These are phyloP conservation scores for Bovichtus variegatus DNA, from an alignment of 2,797 vertebrate genomes.

Conservation along the genomic window DNA sequence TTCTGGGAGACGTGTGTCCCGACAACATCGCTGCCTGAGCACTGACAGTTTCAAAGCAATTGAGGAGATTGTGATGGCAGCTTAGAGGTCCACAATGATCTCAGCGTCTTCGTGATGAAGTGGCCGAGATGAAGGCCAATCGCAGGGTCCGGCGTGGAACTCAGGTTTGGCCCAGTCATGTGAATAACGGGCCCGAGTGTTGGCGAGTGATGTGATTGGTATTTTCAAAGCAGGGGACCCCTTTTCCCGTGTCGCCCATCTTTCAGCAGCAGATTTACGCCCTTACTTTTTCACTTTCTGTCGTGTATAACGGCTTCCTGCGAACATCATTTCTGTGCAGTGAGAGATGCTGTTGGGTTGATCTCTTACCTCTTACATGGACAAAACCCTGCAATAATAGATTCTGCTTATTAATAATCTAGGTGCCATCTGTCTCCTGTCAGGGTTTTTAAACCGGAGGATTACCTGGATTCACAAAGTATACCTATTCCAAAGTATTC, in stretches of 20 bases:
- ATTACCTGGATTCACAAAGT: conserved; percentile 39
- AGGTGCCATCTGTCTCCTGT: conserved; percentile 42
- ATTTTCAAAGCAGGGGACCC: conserved; percentile 32
- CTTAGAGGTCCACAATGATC: conserved; percentile 56
- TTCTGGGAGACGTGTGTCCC: conserved; percentile 63
- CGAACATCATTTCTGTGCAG: not conserved
- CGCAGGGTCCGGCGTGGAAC: conserved; percentile 39
- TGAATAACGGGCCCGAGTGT: conserved; percentile 47
- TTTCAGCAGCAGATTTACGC: conserved; percentile 56
- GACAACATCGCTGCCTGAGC: conserved; percentile 48
- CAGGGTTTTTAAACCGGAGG: conserved; percentile 19
- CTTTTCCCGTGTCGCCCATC: conserved; percentile 66
- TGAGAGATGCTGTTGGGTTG: not conserved
- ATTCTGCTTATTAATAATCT: conserved; percentile 51
- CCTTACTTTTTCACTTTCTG: conserved; percentile 40
- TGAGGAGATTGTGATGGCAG: conserved; percentile 61
- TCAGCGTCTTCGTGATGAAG: conserved; percentile 64
- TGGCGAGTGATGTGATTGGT: conserved; percentile 56
- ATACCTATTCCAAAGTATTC: no score
- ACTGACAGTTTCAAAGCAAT: conserved; percentile 57
- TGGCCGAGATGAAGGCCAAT: conserved; percentile 37
- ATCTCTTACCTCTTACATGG: conserved; percentile 5
- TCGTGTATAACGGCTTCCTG: not conserved
- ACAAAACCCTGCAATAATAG: conserved; percentile 35
- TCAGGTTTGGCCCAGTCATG: conserved; percentile 53